Evolutionary conservation across 2,888 invertebrate genomes (phyloP).

Genomic region (Himalopsyche tibetana): DNA sequence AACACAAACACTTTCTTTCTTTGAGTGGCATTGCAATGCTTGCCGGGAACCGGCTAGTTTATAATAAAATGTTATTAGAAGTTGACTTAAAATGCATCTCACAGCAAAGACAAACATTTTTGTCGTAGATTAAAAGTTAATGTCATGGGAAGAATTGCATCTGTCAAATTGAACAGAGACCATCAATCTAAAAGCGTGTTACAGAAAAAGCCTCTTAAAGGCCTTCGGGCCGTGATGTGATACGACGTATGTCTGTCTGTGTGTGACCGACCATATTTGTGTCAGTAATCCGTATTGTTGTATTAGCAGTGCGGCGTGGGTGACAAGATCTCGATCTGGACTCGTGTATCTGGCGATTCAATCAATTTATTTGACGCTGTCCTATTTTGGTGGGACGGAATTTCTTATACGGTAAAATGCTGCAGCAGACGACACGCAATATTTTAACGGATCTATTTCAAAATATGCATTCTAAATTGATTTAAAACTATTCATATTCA

Average conservation of each 20-base stretch:
- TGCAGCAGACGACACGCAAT: not conserved
- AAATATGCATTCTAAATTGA: not conserved
- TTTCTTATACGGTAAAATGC: slow-evolving; percentile 7
- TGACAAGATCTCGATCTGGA: slow-evolving; percentile 12
- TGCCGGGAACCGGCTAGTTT: too few relatives aligned
- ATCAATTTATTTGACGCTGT: slow-evolving; percentile 15
- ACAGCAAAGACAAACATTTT: not conserved
- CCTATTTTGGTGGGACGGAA: slow-evolving; percentile 6
- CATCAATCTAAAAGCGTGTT: slow-evolving; percentile 41
- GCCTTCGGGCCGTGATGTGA: not conserved
- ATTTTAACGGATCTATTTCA: not conserved
- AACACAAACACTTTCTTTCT: too few relatives aligned
- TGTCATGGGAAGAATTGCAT: slow-evolving; percentile 46
- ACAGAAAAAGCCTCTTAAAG: not conserved
- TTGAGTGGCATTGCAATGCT: too few relatives aligned
- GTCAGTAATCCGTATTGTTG: not conserved
- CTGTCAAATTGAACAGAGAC: slow-evolving; percentile 31
- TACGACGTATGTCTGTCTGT: too few relatives aligned
- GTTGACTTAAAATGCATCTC: too few relatives aligned
- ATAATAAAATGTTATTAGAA: too few relatives aligned
- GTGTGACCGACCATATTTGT: not conserved
- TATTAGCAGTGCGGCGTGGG: not conserved
- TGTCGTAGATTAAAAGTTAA: not conserved
- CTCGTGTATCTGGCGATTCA: slow-evolving; percentile 13
- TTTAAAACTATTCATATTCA: too few relatives aligned